Evolutionary conservation across 2,797 vertebrate species (phyloP).

Genomic region (Melanotaenia pygmaea): DNA sequence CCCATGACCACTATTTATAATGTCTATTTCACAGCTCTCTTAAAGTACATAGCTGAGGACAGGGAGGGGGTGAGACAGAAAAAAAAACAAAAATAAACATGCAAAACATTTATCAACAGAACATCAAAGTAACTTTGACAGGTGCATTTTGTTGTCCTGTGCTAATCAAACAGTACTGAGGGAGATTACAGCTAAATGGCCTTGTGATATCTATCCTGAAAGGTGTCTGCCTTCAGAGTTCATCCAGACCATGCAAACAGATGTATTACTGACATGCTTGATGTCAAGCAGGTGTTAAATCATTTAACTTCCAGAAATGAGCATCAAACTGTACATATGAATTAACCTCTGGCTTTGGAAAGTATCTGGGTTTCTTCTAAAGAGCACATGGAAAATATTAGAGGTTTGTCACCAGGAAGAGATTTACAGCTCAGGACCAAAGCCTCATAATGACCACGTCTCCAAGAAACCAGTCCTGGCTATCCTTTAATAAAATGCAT

Average conservation of each 20-base stretch:
- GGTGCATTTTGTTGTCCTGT: constrained; percentile 62
- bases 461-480: constrained; percentile 65
- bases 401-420: constrained; percentile 79
- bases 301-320: constrained; percentile 57
- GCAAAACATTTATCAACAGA: constrained; percentile 60
- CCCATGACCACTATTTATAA: constrained; percentile 88
- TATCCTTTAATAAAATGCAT: constrained; percentile 63
- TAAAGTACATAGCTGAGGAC: constrained; percentile 60
- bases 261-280: constrained; percentile 61
- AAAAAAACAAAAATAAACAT: constrained; percentile 24
- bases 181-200: constrained; percentile 12
- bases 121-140: constrained; percentile 65
- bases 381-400: constrained; percentile 82
- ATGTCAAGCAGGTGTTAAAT: constrained; percentile 74
- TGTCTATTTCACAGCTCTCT: constrained; percentile 79
- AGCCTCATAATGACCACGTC: constrained; percentile 81
- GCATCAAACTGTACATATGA: constrained; percentile 45
- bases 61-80: constrained; percentile 23
- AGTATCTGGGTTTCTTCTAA: constrained; percentile 56
- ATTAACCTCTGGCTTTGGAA: constrained; percentile 56
- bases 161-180: constrained; percentile 47
- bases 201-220: constrained; percentile 28
- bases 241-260: constrained; percentile 41
- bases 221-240: constrained; percentile 38
- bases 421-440: constrained; percentile 80